A percentile compares a stretch with the other conserved stretches of the same genome.
Evolutionary conservation across 2,797 vertebrate species (phyloP).

Genomic region (Eleutherodactylus coqui): DNA sequence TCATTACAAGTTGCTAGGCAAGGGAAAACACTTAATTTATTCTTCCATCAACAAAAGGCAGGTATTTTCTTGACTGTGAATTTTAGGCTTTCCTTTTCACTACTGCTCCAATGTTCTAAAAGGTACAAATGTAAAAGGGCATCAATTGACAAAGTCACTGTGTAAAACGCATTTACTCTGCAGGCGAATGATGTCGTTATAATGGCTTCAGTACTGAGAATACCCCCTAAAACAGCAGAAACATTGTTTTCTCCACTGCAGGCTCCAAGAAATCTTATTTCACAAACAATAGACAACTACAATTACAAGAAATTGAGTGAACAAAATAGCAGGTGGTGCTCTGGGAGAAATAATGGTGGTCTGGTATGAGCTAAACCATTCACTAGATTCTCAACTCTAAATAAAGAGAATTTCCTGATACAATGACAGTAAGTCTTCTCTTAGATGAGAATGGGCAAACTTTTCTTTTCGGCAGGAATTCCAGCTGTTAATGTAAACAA

Average conservation of each 20-base stretch:
- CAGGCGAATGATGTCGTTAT: slow-evolving; percentile 43
- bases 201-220: slow-evolving; percentile 41
- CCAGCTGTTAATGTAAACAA: not conserved
- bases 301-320: slow-evolving; percentile 46
- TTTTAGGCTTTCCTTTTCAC: slow-evolving; percentile 3
- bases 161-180: slow-evolving; percentile 49
- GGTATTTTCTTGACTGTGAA: slow-evolving; percentile 20
- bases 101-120: slow-evolving; percentile 11
- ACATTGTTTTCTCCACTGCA: slow-evolving; percentile 25
- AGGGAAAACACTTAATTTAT: not conserved
- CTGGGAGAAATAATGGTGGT: slow-evolving; percentile 1
- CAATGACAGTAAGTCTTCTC: not conserved
- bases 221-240: slow-evolving; percentile 44
- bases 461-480: not conserved
- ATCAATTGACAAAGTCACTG: slow-evolving; percentile 29
- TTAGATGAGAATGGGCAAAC: not conserved
- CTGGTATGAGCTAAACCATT: slow-evolving; percentile 23
- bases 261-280: slow-evolving; percentile 46
- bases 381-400: not conserved
- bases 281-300: slow-evolving; percentile 24
- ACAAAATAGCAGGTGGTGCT: slow-evolving; percentile 18
- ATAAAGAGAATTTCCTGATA: not conserved
- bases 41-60: not conserved
- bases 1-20: not conserved
- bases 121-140: slow-evolving; percentile 26